Percentiles rank a stretch among this genome's conserved stretches.
Evolutionary conservation across 2,797 vertebrate species (phyloP).

Genomic region (Uromys caudimaculatus): DNA sequence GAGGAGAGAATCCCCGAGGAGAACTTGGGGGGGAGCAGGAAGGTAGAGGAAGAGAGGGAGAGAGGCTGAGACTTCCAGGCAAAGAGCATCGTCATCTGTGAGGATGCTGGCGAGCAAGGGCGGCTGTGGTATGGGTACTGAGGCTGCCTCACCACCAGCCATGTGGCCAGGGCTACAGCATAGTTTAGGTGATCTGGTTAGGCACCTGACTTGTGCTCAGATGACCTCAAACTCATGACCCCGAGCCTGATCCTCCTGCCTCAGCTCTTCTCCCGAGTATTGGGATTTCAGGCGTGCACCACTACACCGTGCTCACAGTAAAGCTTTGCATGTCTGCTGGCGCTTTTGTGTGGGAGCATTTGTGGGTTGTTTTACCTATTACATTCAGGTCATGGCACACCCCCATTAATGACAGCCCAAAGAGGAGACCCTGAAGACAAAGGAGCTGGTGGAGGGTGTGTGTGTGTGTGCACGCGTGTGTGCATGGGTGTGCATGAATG

Average conservation of each 20-base stretch:
- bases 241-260: background rate
- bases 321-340: rapidly evolving
- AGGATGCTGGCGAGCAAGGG: background rate
- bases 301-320: too few species aligned
- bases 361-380: too few species aligned
- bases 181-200: background rate
- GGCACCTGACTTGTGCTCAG: background rate
- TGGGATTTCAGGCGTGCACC: background rate
- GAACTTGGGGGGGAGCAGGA: background rate
- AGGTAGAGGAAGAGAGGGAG: too few species aligned
- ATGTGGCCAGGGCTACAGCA: background rate
- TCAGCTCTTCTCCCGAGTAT: background rate
- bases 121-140: background rate
- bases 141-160: background rate
- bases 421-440: too few species aligned
- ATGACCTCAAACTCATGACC: background rate
- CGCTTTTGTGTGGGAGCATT: background rate
- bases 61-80: background rate
- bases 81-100: background rate
- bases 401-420: too few species aligned
- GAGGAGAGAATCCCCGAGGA: background rate
- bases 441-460: background rate
- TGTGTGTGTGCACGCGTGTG: background rate
- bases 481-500: background rate
- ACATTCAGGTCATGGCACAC: rapidly evolving